Base-by-base conservation (phyloP, 2,888 invertebrate species). In the Drosophila lacicola region DNA sequence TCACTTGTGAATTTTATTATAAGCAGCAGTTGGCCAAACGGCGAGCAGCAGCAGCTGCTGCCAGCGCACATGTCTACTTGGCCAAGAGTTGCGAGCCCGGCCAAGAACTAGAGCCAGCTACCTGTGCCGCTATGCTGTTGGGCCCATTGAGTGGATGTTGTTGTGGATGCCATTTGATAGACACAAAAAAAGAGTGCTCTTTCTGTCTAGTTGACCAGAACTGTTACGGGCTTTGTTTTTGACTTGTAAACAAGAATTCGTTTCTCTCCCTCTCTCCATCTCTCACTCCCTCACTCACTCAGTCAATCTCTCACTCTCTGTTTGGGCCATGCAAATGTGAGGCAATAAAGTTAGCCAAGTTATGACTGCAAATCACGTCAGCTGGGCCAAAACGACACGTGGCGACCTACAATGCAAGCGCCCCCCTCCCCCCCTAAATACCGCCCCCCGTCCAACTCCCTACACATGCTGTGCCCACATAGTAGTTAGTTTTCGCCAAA, bases 331-430 rank as follows among this genome's bases (percentile, higher is more conserved):
- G 80, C 70, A 71, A 73, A 81, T 78, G 56, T 67, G 67, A 64
- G 65, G 69, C 74, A 82, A 87, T 82, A 87, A 82, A 74, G 55
- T 73, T 61, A 70, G 70, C 69, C 73, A 74, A 86, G 74, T 88
- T 88, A 86, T 83, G 72, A 70, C 78, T 74, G 54, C 61, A 79
- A 88, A 87, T 89, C 86, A 87, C 86, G 86, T 80, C 81, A 86
- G 51, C 50, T 39, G 70, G 29, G 46, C 55, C 62, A 41, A 62
- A 49, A 44, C 70, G 80, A 77, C 81, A 81, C 81, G 81, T 81
- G 79, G 67, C 71, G 80, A 77, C 80, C 80, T 75, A 79, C 76
- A 63, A 79, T 79, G 75, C 79, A 70, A 47, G 25, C 25, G 2
- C 10, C 14, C 4, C 14, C 25, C 44, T 4, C 46, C 8, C 8